Conservation (phyloP, 1,140 invertebrate species). For the Liolophura sinensis region DNA sequence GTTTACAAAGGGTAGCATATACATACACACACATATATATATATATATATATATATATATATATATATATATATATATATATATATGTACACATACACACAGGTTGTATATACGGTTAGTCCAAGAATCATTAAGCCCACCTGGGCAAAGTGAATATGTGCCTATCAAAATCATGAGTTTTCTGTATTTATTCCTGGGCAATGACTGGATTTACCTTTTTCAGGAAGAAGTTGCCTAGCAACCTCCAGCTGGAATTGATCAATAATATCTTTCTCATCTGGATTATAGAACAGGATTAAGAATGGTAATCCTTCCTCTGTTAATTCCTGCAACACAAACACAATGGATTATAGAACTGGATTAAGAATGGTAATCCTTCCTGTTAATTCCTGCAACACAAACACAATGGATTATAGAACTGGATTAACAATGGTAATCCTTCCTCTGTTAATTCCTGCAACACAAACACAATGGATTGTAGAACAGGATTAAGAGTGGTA, state of each 20-base stretch:
- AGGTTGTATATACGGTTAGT: too few species aligned
- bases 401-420: too few species aligned
- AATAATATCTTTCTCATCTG: constrained; percentile 83
- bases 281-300: constrained; percentile 92
- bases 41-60: too few species aligned
- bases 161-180: not conserved
- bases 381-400: too few species aligned
- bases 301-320: constrained; percentile 99
- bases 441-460: constrained; percentile 57
- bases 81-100: too few species aligned
- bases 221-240: constrained; percentile 73
- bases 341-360: not conserved
- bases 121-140: too few species aligned
- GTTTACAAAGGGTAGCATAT: too few species aligned
- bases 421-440: too few species aligned
- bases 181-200: not conserved
- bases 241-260: constrained; percentile 87
- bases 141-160: too few species aligned
- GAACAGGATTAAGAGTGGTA: not conserved
- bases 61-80: too few species aligned
- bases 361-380: too few species aligned
- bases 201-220: constrained; percentile 76
- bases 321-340: constrained; percentile 68
- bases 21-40: too few species aligned
- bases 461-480: not conserved